Evolutionary conservation across 2,797 vertebrate species (phyloP), one percentile per base, ranked within the genome.

Genomic region (Gorsachius magnificus): DNA sequence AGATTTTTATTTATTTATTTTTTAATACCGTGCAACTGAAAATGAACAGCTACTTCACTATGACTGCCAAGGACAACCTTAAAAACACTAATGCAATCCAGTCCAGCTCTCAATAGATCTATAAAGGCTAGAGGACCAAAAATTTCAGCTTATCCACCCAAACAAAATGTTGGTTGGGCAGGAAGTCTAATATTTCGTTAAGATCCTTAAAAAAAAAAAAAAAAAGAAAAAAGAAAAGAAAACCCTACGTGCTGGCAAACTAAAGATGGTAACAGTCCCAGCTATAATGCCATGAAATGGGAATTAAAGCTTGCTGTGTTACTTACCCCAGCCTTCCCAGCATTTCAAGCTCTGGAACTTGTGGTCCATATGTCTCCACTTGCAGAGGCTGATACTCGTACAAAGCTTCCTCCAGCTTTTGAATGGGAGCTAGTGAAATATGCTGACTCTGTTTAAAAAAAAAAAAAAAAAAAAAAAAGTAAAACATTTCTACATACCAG

Each of bases 281-380:
- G 80, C 35, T 91, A 80, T 41, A 94, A 86, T 10, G 57, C 63
- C 76, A 82, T 83, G 69, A 95, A 90, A 93, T n/a, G 41, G 77
- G 77, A 92, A 96, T 82, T 90, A 95, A 96, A 96, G 76, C 50
- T 80, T 4, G 6, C 61, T 36, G 74, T 31, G 51, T 61, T 80
- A 94, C 98, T 98, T 98, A 99, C 99, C 99, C 99, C 18, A 98
- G 97, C 97, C 98, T 98, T 94, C 98, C 98, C 71, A 99, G 97
- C 90, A 98, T 97, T 87, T 99, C 99, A 95, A 98, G 97, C 54
- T 99, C 98, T 80, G 99, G 99, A 92, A 99, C 98, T 7, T 93
- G 91, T 8, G 99, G 99, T 83, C 99, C 99, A 3, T 97, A 98
- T 15, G 98, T 99, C 94, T 99, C 98, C 78, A 99, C 97, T 16